A percentile compares a stretch with the other conserved stretches of the same genome.
Conservation (phyloP, 2,888 invertebrate species). For the Therioaphis trifolii region DNA sequence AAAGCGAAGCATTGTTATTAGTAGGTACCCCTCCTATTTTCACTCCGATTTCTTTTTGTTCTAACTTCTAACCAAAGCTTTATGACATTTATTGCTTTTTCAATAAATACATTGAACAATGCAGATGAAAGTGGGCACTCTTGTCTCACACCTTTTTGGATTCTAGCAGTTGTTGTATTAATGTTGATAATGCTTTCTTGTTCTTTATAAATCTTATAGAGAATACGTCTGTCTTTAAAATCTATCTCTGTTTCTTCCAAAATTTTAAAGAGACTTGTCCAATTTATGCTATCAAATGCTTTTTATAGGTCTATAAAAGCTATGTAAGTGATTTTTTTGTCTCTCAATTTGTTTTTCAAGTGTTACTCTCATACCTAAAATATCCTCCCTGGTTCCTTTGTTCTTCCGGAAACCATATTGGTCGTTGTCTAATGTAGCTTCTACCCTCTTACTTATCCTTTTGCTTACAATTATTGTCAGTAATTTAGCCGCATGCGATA, state of each 20-base stretch:
- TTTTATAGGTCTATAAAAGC: too few relatives aligned
- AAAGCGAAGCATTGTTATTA: too few relatives aligned
- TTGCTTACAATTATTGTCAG: constrained; percentile 31
- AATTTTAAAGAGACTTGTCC: constrained; percentile 12
- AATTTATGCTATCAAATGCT: constrained; percentile 46
- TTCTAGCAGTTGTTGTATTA: constrained; percentile 38
- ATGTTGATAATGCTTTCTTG: constrained; percentile 33
- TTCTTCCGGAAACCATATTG: constrained; percentile 26
- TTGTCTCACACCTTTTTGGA: too few relatives aligned
- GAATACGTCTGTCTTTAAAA: too few relatives aligned
- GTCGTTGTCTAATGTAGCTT: constrained; percentile 18
- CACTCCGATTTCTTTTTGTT: too few relatives aligned
- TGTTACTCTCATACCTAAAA: constrained; percentile 14
- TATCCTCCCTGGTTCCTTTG: constrained; percentile 25
- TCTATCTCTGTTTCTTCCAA: too few relatives aligned
- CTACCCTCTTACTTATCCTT: constrained; percentile 24
- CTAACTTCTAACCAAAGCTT: too few relatives aligned
- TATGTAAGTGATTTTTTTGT: constrained; percentile 49
- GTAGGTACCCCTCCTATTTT: too few relatives aligned
- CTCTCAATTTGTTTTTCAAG: constrained; percentile 42
- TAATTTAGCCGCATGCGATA: constrained; percentile 30
- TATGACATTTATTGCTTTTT: too few relatives aligned
- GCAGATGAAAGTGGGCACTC: too few relatives aligned
- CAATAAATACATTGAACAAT: too few relatives aligned
- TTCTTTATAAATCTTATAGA: constrained; percentile 39